Percentiles rank a stretch among this genome's conserved stretches.
These are phyloP conservation scores for Aphelinus atriplicis DNA, from an alignment of 1,140 invertebrate species.

Conservation along the genomic window DNA sequence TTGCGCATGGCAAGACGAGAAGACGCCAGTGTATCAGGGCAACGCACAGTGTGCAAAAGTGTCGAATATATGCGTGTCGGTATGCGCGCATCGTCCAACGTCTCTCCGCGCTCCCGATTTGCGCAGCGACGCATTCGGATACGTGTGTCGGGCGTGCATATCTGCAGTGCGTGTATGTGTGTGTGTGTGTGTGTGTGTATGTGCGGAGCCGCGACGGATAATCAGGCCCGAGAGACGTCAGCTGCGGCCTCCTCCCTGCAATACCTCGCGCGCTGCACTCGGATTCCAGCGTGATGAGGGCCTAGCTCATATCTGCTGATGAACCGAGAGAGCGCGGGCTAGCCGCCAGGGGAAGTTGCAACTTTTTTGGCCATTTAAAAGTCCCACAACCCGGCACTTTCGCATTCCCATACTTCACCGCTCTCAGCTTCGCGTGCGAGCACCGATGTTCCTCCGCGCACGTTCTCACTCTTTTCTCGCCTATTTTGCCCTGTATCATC, in stretches of 20 bases:
- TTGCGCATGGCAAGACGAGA: no score
- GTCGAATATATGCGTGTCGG: conserved; percentile 26
- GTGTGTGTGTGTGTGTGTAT: no score
- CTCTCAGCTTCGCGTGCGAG: not conserved
- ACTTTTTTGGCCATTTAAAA: not conserved
- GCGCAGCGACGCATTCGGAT: no score
- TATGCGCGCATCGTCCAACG: not conserved
- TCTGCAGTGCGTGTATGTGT: no score
- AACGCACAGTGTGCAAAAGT: not conserved
- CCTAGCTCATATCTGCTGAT: conserved; percentile 36
- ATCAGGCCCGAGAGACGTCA: not conserved
- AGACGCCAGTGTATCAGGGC: no score
- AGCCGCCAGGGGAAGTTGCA: no score
- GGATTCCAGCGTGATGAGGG: conserved; percentile 55
- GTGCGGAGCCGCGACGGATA: not conserved
- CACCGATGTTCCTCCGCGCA: not conserved
- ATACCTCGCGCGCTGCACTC: conserved; percentile 26
- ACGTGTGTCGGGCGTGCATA: no score
- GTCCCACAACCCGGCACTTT: not conserved
- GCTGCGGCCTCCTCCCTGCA: not conserved
- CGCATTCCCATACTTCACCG: no score
- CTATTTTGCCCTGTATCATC: not conserved
- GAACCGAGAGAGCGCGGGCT: no score
- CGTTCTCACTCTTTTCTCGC: not conserved
- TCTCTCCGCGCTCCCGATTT: no score